These are phyloP conservation scores for Nasonia vitripennis DNA, from an alignment of 1,140 invertebrate genomes.

Conservation along the genomic window DNA sequence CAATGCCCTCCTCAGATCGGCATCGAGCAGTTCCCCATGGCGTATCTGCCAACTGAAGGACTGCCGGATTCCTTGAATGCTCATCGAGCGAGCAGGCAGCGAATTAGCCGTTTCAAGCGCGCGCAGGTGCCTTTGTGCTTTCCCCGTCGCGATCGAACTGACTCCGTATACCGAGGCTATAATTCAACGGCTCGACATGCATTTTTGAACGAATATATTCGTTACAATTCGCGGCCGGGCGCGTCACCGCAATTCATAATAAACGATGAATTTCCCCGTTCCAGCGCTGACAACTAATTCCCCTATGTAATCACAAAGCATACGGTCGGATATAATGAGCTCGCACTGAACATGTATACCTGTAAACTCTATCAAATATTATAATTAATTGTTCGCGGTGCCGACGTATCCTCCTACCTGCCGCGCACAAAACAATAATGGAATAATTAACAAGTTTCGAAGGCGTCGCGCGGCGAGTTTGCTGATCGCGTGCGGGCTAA, in stretches of 20 bases:
- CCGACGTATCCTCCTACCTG: background rate
- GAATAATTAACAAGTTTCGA: slow-evolving; percentile 46
- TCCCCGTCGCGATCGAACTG: too few species aligned
- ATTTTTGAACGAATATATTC: background rate
- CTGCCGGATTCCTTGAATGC: background rate
- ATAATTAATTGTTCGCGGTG: slow-evolving; percentile 43
- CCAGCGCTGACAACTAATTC: slow-evolving; percentile 32
- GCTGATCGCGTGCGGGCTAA: background rate
- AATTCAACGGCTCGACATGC: too few species aligned
- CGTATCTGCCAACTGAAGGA: too few species aligned
- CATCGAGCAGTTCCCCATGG: background rate
- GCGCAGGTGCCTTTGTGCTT: too few species aligned
- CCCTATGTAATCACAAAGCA: slow-evolving; percentile 40
- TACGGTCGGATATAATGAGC: slow-evolving; percentile 23
- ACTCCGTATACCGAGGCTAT: too few species aligned
- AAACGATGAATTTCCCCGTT: background rate
- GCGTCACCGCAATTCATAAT: slow-evolving; percentile 22
- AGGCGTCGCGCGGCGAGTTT: background rate
- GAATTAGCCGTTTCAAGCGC: too few species aligned
- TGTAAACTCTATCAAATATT: slow-evolving; percentile 48
- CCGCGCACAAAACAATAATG: slow-evolving; percentile 34
- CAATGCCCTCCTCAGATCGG: background rate
- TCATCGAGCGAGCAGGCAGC: background rate
- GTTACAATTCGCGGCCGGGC: background rate
- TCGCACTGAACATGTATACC: slow-evolving; percentile 3